These are phyloP conservation scores for Phragmatobia fuliginosa DNA, from an alignment of 2,888 invertebrate species.

Conservation along the genomic window DNA sequence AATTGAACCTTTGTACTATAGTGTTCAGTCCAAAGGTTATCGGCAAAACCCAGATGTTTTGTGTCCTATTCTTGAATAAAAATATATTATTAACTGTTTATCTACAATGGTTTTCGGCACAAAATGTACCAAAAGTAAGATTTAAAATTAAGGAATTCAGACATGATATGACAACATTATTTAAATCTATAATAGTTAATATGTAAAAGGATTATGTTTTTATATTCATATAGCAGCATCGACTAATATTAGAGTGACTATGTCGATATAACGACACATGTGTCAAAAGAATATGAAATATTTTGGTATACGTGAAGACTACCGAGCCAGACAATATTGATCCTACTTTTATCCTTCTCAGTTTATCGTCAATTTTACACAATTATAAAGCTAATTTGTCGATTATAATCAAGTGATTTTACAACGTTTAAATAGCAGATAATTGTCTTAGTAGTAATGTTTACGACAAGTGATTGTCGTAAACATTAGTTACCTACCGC, in stretches of 20 bases:
- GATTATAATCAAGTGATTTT: conserved; percentile 2
- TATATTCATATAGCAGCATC: background rate
- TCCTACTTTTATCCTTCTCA: background rate
- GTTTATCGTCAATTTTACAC: background rate
- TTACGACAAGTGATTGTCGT: conserved; percentile 9
- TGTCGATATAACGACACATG: no score
- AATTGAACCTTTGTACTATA: background rate
- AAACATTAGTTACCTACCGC: conserved; percentile 6
- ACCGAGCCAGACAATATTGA: background rate
- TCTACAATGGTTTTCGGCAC: background rate
- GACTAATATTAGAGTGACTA: background rate
- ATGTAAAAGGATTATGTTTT: background rate
- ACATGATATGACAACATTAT: background rate
- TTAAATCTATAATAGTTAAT: background rate
- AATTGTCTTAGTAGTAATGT: conserved; percentile 1
- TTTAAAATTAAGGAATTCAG: background rate
- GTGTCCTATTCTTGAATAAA: background rate
- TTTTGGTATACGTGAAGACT: background rate
- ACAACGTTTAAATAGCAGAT: background rate
- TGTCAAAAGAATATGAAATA: no score
- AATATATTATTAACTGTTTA: background rate
- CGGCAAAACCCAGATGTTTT: background rate
- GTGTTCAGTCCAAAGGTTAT: background rate
- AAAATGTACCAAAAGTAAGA: background rate
- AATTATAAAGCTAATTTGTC: background rate